These are phyloP conservation scores for Tribolium madens DNA, from an alignment of 1,140 invertebrate genomes.

Conservation along the genomic window DNA sequence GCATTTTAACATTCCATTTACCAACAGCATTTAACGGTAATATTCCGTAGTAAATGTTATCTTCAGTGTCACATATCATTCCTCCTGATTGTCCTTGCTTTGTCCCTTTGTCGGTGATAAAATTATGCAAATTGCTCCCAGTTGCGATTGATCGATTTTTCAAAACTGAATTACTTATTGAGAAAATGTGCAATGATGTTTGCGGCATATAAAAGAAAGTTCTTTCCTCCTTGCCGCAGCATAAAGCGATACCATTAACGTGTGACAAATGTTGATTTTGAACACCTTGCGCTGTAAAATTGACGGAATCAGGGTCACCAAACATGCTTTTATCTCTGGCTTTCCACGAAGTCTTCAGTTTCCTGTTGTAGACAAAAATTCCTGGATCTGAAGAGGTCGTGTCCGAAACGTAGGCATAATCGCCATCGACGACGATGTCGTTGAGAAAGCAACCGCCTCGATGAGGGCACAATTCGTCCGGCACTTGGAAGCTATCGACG, in stretches of 20 bases:
- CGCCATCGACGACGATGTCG: conserved; percentile 76
- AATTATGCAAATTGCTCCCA: conserved; percentile 53
- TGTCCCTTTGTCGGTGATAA: conserved; percentile 69
- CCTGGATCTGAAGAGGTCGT: conserved; percentile 73
- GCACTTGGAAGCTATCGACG: conserved; percentile 67
- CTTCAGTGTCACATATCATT: conserved; percentile 75
- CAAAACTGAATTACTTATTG: conserved; percentile 70
- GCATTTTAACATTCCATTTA: conserved; percentile 72
- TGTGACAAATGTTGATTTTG: conserved; percentile 68
- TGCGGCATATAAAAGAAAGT: conserved; percentile 74
- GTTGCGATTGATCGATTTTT: conserved; percentile 66
- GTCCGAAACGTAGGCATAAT: conserved; percentile 77
- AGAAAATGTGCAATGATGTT: conserved; percentile 73
- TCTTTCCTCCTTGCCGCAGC: conserved; percentile 67
- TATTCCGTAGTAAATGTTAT: conserved; percentile 74
- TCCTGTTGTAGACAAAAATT: conserved; percentile 74
- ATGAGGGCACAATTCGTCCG: conserved; percentile 47
- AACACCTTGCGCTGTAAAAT: conserved; percentile 71
- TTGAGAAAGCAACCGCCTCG: conserved; percentile 69
- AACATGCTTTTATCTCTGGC: conserved; percentile 71
- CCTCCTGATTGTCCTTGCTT: conserved; percentile 75
- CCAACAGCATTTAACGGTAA: conserved; percentile 74
- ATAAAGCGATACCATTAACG: conserved; percentile 75
- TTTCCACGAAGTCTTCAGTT: conserved; percentile 75
- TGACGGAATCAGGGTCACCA: conserved; percentile 67